Conservation (phyloP, 37 sponge, comb jelly and placozoan species). For the Halisarca cf. caerulea region DNA sequence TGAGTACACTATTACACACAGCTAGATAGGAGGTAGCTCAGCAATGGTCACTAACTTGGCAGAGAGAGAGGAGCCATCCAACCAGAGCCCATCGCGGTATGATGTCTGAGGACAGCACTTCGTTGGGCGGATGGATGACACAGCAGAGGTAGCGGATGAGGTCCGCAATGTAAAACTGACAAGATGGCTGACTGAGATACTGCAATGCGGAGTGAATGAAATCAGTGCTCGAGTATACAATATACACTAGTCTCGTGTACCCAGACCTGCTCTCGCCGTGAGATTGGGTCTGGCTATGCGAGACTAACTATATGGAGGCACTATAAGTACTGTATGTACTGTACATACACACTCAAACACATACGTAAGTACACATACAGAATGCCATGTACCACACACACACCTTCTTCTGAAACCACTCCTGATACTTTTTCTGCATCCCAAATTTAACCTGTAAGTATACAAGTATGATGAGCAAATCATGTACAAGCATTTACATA, state of each 20-base stretch:
- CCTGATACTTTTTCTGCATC: conserved; percentile 85
- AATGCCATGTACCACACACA: not conserved
- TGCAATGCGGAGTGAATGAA: too few relatives aligned
- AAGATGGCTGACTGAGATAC: conserved; percentile 84
- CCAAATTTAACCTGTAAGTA: conserved; percentile 91
- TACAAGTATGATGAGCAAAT: not conserved
- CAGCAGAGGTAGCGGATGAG: conserved; percentile 94
- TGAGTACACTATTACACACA: too few relatives aligned
- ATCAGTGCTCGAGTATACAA: too few relatives aligned
- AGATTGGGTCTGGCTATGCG: too few relatives aligned
- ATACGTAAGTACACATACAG: conserved; percentile 1
- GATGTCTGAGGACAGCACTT: conserved; percentile 89
- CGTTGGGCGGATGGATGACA: conserved; percentile 97
- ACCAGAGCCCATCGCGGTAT: conserved; percentile 96
- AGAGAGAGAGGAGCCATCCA: conserved; percentile 94
- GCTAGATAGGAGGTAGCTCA: too few relatives aligned
- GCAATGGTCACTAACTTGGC: conserved; percentile 71
- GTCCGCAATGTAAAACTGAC: conserved; percentile 79
- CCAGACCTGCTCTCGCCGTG: too few relatives aligned
- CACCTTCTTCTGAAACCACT: conserved; percentile 90
- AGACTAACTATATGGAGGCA: too few relatives aligned
- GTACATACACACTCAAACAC: conserved; percentile 6
- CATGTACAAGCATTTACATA: too few relatives aligned
- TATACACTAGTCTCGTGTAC: too few relatives aligned
- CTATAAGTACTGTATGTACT: not conserved